Evolutionary conservation across 2,113 vertebrate genomes (phyloP), one percentile per base, ranked within the genome.

Genomic region (Orientallactaga bullata): DNA sequence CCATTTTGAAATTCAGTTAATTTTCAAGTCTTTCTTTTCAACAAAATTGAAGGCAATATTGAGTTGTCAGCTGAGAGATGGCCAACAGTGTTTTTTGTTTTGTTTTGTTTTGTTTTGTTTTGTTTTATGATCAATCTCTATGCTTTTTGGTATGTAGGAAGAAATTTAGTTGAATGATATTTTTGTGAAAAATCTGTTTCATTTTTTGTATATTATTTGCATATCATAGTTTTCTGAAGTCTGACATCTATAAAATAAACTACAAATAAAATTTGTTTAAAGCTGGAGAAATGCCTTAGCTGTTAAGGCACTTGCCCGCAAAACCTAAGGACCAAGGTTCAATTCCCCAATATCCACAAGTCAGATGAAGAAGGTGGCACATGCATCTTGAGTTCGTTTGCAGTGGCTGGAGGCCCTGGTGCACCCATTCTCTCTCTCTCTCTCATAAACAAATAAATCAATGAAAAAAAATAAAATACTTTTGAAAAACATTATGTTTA

Each of bases 11-110:
- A 95, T n/a, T 81, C 78, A 91, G 13, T 73, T 84, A 88, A 92
- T 86, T 78, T 72, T 23, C n/a, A 88, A 6, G 85, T 96, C 21
- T 85, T 88, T 91, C 26, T 65, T 96, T 96, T 88, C 24, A 83
- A 79, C 35, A 90, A 93, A 91, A 83, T 61, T 83, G 91, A 85
- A 94, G 35, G 26, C 23, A 74, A 60, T 90, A 83, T 80, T 94
- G 84, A 93, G 61, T 61, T 86, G 47, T 87, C 94, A 95, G 51
- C 55, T 82, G 51, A 88, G 71, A 90, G 39, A 93, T 93, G 69
- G 87, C 82, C 85, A 96, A n/a, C 2, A 71, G 35, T 71, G 79
- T 39, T 55, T 55, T 55, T 55, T 51, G 7, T n/a, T n/a, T n/a
- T n/a, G n/a, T n/a, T n/a, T n/a, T n/a, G n/a, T n/a, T n/a, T n/a